Conservation (phyloP, 2,113 vertebrate genomes). For the Eptesicus fuscus region DNA sequence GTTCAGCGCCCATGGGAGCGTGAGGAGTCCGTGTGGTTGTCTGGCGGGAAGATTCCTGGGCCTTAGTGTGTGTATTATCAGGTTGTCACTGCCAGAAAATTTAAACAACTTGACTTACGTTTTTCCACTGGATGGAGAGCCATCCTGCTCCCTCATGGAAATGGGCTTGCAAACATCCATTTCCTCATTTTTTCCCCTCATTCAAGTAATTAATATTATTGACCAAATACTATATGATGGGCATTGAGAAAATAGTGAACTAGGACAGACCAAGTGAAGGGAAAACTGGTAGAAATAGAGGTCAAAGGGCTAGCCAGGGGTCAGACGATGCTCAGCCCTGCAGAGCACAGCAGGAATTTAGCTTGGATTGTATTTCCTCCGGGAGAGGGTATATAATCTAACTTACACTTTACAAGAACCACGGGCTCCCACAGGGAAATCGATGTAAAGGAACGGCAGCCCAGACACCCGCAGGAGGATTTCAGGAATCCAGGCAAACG, state of each 20-base stretch:
- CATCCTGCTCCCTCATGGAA: background rate
- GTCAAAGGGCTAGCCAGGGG: background rate
- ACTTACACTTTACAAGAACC: background rate
- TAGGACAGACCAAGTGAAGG: background rate
- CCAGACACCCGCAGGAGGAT: background rate
- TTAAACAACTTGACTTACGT: background rate
- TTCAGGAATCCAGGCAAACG: background rate
- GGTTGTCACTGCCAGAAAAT: background rate
- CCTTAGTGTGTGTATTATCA: background rate
- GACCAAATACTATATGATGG: background rate
- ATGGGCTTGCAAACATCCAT: background rate
- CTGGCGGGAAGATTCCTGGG: background rate
- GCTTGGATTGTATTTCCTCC: background rate
- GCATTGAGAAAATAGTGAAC: background rate
- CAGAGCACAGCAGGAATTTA: background rate
- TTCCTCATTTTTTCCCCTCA: background rate
- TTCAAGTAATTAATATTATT: background rate
- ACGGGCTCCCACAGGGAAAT: background rate
- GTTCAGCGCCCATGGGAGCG: background rate
- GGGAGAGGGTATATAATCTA: background rate
- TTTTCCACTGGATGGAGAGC: background rate
- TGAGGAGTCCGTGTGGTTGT: background rate
- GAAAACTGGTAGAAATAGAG: background rate
- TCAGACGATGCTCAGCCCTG: background rate
- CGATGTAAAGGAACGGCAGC: background rate